Conservation (phyloP, 2,888 invertebrate species). For the Gari tellinella region DNA sequence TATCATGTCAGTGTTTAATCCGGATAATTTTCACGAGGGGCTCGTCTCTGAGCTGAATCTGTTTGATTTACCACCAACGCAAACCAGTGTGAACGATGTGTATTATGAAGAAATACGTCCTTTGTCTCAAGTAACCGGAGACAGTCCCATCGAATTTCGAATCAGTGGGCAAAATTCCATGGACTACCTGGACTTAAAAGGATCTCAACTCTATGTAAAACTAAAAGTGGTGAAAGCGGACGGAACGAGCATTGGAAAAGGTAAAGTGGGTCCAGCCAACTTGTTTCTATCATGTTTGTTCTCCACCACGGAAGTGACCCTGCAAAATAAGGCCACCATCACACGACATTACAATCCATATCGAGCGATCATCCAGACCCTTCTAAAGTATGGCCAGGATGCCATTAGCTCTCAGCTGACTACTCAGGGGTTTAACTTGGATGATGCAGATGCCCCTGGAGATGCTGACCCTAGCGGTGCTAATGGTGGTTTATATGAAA, state of each 20-base stretch:
- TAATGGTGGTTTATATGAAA: conserved; percentile 9
- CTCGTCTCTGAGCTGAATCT: conserved; percentile 42
- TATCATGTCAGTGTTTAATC: too few relatives aligned
- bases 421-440: conserved; percentile 7
- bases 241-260: conserved; percentile 8
- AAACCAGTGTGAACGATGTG: conserved; percentile 45
- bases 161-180: conserved; percentile 57
- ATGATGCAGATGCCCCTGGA: conserved; percentile 16
- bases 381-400: conserved; percentile 25
- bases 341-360: conserved; percentile 27
- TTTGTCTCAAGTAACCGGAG: conserved; percentile 33
- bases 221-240: conserved; percentile 12
- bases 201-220: conserved; percentile 31
- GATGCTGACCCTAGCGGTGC: conserved; percentile 4
- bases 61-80: conserved; percentile 51
- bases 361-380: conserved; percentile 9
- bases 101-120: conserved; percentile 53
- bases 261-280: conserved; percentile 21
- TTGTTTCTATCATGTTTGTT: conserved; percentile 23
- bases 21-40: conserved; percentile 6
- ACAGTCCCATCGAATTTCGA: conserved; percentile 53
- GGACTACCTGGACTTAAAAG: conserved; percentile 30
- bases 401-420: conserved; percentile 10
- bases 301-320: conserved; percentile 25
- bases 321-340: conserved; percentile 23